Conservation (phyloP, 64 coral and sea anemone genomes). For the Platygyra sinensis region DNA sequence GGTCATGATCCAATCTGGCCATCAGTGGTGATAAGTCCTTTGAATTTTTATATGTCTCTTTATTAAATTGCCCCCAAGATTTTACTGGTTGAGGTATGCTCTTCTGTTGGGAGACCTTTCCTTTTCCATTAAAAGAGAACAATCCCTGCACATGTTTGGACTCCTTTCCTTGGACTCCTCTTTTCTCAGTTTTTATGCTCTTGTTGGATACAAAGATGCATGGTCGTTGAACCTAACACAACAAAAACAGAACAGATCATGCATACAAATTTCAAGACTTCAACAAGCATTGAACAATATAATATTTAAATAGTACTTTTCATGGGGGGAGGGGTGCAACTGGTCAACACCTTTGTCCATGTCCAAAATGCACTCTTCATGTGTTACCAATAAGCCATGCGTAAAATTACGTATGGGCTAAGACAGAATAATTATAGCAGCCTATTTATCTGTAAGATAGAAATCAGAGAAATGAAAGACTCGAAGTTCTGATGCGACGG, state of each 20-base stretch:
- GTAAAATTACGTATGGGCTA: too few species aligned
- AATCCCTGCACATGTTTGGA: not conserved
- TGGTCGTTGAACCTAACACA: conserved; percentile 16
- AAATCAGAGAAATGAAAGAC: too few species aligned
- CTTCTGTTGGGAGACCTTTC: not conserved
- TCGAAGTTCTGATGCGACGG: too few species aligned
- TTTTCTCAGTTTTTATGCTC: not conserved
- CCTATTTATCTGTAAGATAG: too few species aligned
- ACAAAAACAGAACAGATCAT: not conserved
- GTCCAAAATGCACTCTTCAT: too few species aligned
- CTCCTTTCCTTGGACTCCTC: not conserved
- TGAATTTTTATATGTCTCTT: not conserved
- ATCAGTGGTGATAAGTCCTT: not conserved
- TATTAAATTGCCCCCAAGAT: not conserved
- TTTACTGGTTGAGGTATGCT: not conserved
- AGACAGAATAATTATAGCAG: too few species aligned
- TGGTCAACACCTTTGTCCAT: too few species aligned
- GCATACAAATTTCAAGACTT: not conserved
- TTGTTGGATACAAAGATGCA: not conserved
- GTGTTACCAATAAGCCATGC: too few species aligned
- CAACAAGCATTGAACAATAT: not conserved
- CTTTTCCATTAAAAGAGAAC: not conserved
- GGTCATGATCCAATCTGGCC: conserved; percentile 12
- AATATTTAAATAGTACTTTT: not conserved
- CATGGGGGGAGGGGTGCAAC: not conserved